Conservation (phyloP, 1,140 invertebrate genomes). For the Procambarus virginalis region DNA sequence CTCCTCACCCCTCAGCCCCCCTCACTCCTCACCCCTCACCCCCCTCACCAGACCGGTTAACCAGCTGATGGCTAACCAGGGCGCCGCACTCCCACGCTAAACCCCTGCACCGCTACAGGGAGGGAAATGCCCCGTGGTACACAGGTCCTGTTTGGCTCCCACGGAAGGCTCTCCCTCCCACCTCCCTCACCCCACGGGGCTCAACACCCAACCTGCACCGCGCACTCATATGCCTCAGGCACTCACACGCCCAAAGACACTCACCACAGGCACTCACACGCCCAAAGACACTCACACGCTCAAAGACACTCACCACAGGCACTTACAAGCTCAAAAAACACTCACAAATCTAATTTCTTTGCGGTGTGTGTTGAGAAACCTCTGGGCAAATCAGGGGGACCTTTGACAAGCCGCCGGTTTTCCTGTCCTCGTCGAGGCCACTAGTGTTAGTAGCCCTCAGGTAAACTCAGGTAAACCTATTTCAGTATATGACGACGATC, state of each 20-base stretch:
- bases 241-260: too few relatives aligned
- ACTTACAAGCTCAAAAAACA: not conserved
- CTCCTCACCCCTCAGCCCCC: too few relatives aligned
- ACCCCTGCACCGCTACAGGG: not conserved
- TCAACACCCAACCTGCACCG: not conserved
- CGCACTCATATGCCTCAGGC: not conserved
- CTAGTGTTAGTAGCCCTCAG: too few relatives aligned
- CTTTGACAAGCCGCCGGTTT: too few relatives aligned
- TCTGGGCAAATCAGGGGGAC: too few relatives aligned
- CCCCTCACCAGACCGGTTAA: not conserved
- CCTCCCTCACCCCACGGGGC: not conserved
- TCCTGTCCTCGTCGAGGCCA: too few relatives aligned
- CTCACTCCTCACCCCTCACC: too few relatives aligned
- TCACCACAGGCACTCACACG: too few relatives aligned
- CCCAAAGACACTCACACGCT: too few relatives aligned
- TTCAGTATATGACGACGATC: too few relatives aligned
- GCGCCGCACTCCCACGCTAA: not conserved
- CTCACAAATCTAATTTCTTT: not conserved
- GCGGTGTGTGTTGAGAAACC: not conserved
- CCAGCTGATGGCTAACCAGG: not conserved
- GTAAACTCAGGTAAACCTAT: too few relatives aligned
- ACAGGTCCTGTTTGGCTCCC: conserved; percentile 10
- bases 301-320: too few relatives aligned
- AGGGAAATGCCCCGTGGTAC: conserved; percentile 4
- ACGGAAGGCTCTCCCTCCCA: not conserved